Conservation (phyloP, 2,113 vertebrate genomes). For the Rhinolophus sinicus region DNA sequence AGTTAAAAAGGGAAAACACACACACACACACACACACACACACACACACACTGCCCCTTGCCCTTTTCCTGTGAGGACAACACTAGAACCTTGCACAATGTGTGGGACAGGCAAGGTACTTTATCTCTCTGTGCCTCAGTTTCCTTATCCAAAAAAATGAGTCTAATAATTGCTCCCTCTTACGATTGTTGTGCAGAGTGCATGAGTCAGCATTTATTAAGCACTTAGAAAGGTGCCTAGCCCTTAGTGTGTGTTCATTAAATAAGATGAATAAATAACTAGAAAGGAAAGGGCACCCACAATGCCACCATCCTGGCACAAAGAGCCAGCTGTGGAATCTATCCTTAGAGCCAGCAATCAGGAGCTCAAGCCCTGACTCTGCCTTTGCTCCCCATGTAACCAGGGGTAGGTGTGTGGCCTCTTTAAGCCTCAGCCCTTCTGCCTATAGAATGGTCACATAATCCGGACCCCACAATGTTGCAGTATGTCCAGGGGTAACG, state of each 20-base stretch:
- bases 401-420: background rate
- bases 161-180: background rate
- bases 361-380: background rate
- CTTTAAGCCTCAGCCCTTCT: background rate
- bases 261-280: background rate
- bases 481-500: rapidly evolving
- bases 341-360: background rate
- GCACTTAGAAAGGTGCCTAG: background rate
- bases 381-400: background rate
- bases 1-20: background rate
- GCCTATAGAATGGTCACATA: background rate
- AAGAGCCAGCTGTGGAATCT: background rate
- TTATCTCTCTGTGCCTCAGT: background rate
- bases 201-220: background rate
- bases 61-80: background rate
- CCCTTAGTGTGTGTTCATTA: background rate
- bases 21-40: background rate
- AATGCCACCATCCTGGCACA: background rate
- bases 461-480: background rate
- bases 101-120: background rate
- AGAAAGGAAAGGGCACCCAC: background rate
- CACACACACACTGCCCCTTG: background rate
- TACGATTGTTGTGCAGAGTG: background rate
- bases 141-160: background rate
- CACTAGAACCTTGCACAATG: background rate